These are phyloP conservation scores for Halcyon smyrnensis DNA, from an alignment of 2,797 vertebrate species.

Conservation along the genomic window DNA sequence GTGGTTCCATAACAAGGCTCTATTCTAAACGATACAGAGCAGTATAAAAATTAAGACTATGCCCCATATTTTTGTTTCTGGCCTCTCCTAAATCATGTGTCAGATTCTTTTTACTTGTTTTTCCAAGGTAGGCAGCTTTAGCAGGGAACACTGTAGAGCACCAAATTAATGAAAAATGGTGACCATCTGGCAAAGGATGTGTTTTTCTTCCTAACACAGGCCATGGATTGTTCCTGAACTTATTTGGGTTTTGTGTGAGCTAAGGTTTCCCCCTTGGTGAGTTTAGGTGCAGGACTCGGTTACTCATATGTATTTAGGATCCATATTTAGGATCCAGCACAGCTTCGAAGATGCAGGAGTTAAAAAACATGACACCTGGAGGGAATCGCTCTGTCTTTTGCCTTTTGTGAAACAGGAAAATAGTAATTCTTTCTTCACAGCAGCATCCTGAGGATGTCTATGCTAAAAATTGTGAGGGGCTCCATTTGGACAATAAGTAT, in stretches of 20 bases:
- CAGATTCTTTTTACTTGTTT: background rate
- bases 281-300: background rate
- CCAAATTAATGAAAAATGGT: background rate
- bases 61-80: background rate
- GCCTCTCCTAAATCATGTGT: background rate
- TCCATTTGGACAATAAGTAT: background rate
- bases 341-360: background rate
- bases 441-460: background rate
- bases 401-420: background rate
- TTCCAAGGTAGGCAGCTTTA: background rate
- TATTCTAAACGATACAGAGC: background rate
- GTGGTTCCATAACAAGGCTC: background rate
- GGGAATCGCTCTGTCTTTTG: background rate
- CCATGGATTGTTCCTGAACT: background rate
- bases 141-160: accelerated
- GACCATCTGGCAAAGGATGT: background rate
- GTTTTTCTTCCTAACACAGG: background rate
- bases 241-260: background rate
- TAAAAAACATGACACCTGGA: accelerated
- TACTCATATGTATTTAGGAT: background rate
- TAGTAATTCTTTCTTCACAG: background rate
- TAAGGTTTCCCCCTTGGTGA: background rate
- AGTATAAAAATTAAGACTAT: background rate
- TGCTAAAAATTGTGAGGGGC: background rate
- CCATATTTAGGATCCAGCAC: background rate